These are phyloP conservation scores for Amaurobius ferox DNA, from an alignment of 2,888 invertebrate genomes.

Conservation along the genomic window DNA sequence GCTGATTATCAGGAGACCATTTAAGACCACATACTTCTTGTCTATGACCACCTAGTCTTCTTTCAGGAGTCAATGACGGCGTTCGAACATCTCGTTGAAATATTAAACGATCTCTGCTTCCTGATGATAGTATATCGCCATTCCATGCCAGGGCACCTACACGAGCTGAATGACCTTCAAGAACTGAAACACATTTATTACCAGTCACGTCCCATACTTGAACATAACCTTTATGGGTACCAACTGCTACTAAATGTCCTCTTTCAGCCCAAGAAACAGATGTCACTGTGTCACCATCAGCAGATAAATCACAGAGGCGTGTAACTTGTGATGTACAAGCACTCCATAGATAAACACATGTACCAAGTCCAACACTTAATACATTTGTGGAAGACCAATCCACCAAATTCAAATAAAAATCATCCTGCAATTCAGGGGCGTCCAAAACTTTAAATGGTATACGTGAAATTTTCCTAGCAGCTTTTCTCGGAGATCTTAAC, in stretches of 20 bases:
- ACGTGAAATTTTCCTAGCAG: constrained; percentile 97
- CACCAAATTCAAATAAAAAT: constrained; percentile 98
- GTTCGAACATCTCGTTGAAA: constrained; percentile 95
- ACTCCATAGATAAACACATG: constrained; percentile 99
- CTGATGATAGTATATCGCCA: constrained; percentile 96
- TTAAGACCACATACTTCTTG: constrained; percentile 99
- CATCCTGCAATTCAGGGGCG: constrained; percentile 97
- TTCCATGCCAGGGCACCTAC: constrained; percentile 96
- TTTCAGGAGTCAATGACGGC: constrained; percentile 85
- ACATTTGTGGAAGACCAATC: constrained; percentile 99
- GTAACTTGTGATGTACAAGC: constrained; percentile 89
- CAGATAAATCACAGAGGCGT: constrained; percentile 91
- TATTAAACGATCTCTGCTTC: constrained; percentile 94
- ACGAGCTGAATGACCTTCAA: constrained; percentile 92
- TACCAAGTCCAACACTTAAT: constrained; percentile 96
- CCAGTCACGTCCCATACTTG: constrained; percentile 99
- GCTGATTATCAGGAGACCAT: constrained; percentile 98
- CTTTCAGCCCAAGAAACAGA: constrained; percentile 99
- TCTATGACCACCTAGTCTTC: constrained; percentile 91
- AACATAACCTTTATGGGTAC: constrained; percentile 97
- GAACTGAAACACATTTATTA: constrained; percentile 92
- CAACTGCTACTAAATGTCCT: constrained; percentile 97
- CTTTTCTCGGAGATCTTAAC: constrained; percentile 78
- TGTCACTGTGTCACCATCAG: constrained; percentile 95
- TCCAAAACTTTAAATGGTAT: constrained; percentile 99